Evolutionary conservation across 2,888 invertebrate genomes (phyloP), one percentile per base, ranked within the genome.

Genomic region (Xylota segnis): DNA sequence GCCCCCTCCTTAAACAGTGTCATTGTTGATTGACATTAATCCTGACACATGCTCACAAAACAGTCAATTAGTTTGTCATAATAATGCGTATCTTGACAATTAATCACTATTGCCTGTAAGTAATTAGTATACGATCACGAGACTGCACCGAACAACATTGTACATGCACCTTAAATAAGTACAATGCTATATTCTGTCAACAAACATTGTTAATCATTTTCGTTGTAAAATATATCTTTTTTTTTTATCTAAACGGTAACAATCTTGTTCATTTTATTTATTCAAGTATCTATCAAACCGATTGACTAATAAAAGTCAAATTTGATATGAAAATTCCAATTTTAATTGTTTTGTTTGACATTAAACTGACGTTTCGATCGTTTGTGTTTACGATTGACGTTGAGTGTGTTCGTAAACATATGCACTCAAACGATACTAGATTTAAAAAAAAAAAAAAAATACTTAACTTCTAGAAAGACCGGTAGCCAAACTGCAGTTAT

Each of bases 301-400:
- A 75, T 59, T 61, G 70, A 58, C 37, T 66, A 84, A 76, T 76
- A 66, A 66, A 66, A 47, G 70, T 81, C 81, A 75, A 81, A 68
- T 68, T 75, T 68, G 68, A 81, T 68, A 81, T 32, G 52, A 74
- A 72, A 81, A 74, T 50, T 68, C 52, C 32, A 54, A 81, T 9
- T 47, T 66, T 76, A 65, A 40, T 81, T 75, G 70, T 84, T 70
- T 23, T 79, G 75, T 70, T 79, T 76, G 81, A 84, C 84, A 54
- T 75, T 84, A 81, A 79, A 65, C 68, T 84, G 84, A 84, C 84
- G 37, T 81, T 66, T 77, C 34, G n/a, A 79, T 47, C 43, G 43
- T 71, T 63, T 50, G 40, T 70, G 32, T 70, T 63, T 50, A 65
- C 43, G 70, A 75, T 68, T 61, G 23, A 18, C 9, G 37, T 61